phyloP scores from a whole-genome alignment of 2,113 vertebrate genomes.

The Psettodes erumei region DNA sequence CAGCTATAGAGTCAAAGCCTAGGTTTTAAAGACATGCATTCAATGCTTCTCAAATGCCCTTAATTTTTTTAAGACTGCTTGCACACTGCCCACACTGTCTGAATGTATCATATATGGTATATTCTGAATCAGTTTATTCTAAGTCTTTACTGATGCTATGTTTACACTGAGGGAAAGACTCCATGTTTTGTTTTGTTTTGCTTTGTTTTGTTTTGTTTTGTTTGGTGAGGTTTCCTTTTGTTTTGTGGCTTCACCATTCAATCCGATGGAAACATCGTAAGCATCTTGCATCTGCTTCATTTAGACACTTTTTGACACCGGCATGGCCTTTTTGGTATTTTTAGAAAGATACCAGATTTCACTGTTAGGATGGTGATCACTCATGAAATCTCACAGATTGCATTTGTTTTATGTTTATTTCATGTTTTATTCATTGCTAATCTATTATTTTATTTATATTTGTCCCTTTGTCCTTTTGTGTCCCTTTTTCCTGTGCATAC shows the following conservation, averaged over 20 bases:
- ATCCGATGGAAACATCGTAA: not conserved
- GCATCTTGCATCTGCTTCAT: not conserved
- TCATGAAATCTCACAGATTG: not conserved
- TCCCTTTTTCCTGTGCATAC: not conserved
- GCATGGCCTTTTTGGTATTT: not conserved
- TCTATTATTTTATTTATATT: not conserved
- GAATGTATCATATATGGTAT: not conserved
- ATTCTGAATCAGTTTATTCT: not conserved
- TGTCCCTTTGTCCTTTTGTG: not conserved
- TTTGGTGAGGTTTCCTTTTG: too few relatives aligned
- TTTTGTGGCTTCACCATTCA: not conserved
- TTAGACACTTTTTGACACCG: not conserved
- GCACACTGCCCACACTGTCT: not conserved
- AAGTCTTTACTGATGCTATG: slow-evolving; percentile 4
- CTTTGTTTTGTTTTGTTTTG: too few relatives aligned
- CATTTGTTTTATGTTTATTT: not conserved
- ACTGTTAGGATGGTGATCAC: not conserved
- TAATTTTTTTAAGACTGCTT: not conserved
- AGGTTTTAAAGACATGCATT: not conserved
- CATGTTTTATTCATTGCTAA: not conserved
- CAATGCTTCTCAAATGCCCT: not conserved
- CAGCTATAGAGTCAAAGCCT: slow-evolving; percentile 11
- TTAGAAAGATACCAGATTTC: not conserved
- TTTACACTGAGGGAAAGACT: not conserved
- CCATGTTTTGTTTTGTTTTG: too few relatives aligned